Evolutionary conservation across 2,113 vertebrate genomes (phyloP).

Genomic region (Scomber japonicus): DNA sequence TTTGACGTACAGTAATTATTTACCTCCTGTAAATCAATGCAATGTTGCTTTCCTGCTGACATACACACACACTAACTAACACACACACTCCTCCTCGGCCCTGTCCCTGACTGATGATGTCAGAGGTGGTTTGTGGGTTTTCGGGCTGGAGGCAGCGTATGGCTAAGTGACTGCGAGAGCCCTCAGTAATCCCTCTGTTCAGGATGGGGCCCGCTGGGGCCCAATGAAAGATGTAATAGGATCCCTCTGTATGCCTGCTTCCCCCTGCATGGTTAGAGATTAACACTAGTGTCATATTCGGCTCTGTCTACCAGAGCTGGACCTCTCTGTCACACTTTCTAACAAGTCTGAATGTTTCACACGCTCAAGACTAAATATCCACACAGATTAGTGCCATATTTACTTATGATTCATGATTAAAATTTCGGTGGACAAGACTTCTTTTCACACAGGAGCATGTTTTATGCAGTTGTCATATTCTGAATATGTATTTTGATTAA

Average conservation of each 20-base stretch:
- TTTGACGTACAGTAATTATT: slow-evolving; percentile 58
- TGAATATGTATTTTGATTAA: background rate
- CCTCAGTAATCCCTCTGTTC: slow-evolving; percentile 77
- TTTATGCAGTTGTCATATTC: background rate
- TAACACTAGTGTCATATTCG: slow-evolving; percentile 95
- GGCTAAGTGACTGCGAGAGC: slow-evolving; percentile 76
- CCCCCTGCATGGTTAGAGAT: slow-evolving; percentile 90
- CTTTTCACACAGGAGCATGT: background rate
- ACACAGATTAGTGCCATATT: slow-evolving; percentile 3
- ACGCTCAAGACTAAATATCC: slow-evolving; percentile 25
- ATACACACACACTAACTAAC: background rate
- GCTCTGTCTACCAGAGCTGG: slow-evolving; percentile 85
- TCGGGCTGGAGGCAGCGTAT: slow-evolving; percentile 39
- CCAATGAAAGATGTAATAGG: slow-evolving; percentile 94
- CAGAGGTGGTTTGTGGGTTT: slow-evolving; percentile 56
- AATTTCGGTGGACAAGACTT: background rate
- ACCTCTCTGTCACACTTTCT: slow-evolving; percentile 77
- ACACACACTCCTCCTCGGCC: slow-evolving; percentile 5
- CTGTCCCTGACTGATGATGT: slow-evolving; percentile 71
- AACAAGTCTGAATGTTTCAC: slow-evolving; percentile 59
- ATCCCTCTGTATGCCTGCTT: slow-evolving; percentile 90
- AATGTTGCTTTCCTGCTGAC: slow-evolving; percentile 22
- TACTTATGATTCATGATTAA: background rate
- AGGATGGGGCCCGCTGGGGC: slow-evolving; percentile 76
- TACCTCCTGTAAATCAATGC: slow-evolving; percentile 37